A percentile compares a stretch with the other conserved stretches of the same genome.
These are phyloP conservation scores for Micromussa lordhowensis DNA, from an alignment of 92 coral and sea anemone genomes.

Conservation along the genomic window DNA sequence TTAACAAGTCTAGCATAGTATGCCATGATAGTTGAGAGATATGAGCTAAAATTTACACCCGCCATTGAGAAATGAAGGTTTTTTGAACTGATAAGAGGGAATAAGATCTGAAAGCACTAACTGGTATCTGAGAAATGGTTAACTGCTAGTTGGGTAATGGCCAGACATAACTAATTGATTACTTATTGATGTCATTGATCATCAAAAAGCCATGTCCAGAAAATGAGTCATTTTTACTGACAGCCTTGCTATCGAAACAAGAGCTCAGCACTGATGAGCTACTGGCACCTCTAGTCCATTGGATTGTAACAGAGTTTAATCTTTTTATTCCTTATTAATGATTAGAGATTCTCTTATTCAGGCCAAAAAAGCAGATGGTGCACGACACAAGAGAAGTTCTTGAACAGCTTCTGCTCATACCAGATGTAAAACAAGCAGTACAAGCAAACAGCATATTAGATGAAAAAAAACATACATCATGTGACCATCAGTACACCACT, in stretches of 20 bases:
- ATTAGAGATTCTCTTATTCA: not conserved
- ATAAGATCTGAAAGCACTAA: too few species aligned
- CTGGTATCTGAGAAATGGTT: too few species aligned
- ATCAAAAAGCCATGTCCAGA: too few species aligned
- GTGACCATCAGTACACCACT: slow-evolving; percentile 60
- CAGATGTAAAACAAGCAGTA: not conserved
- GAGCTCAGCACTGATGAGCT: too few species aligned
- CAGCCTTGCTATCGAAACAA: too few species aligned
- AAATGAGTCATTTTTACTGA: not conserved
- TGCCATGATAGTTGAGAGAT: too few species aligned
- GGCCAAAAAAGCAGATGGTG: slow-evolving; percentile 64
- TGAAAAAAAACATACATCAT: slow-evolving; percentile 30
- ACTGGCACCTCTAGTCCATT: not conserved
- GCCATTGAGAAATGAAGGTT: not conserved
- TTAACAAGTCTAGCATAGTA: too few species aligned
- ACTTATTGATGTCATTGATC: too few species aligned
- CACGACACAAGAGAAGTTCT: slow-evolving; percentile 17
- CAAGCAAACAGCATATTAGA: slow-evolving; percentile 42
- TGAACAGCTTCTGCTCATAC: slow-evolving; percentile 2
- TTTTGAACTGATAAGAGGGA: not conserved
- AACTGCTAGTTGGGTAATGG: too few species aligned
- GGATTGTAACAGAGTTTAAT: not conserved
- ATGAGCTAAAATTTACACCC: not conserved
- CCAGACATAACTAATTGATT: not conserved
- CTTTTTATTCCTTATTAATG: not conserved